phyloP scores from a whole-genome alignment of 2,888 invertebrate species.

The Habrosyne pyritoides region DNA sequence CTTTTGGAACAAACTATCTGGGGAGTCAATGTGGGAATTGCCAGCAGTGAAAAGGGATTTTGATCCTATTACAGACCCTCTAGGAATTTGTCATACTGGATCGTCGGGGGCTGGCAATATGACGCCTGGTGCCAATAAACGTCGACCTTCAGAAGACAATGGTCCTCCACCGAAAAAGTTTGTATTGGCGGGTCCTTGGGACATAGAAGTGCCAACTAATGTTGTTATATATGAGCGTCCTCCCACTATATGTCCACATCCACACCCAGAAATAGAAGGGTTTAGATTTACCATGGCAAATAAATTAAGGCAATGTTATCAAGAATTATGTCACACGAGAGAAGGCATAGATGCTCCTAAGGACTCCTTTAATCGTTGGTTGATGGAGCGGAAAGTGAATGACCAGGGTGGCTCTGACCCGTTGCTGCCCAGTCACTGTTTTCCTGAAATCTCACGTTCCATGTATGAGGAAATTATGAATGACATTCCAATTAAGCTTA shows the following conservation, averaged over 20 bases:
- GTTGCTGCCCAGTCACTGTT: conserved; percentile 94
- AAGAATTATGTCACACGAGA: conserved; percentile 96
- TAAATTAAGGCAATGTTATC: conserved; percentile 95
- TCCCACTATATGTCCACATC: conserved; percentile 93
- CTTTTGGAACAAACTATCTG: conserved; percentile 97
- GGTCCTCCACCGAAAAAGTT: conserved; percentile 93
- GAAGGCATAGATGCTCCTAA: conserved; percentile 97
- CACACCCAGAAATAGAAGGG: conserved; percentile 97
- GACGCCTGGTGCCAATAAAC: conserved; percentile 85
- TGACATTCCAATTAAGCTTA: conserved; percentile 97
- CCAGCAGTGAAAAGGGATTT: conserved; percentile 92
- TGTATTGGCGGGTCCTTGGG: conserved; percentile 96
- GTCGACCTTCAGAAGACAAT: conserved; percentile 91
- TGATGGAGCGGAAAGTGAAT: conserved; percentile 96
- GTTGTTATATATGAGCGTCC: conserved; percentile 94
- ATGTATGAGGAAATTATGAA: conserved; percentile 99
- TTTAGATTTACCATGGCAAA: conserved; percentile 91
- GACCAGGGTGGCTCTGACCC: conserved; percentile 95
- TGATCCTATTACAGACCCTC: conserved; percentile 96
- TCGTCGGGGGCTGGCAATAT: conserved; percentile 74
- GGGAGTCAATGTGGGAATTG: conserved; percentile 98
- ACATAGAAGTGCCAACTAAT: conserved; percentile 96
- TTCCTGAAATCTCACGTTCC: conserved; percentile 95
- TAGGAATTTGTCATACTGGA: conserved; percentile 88
- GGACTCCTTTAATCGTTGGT: conserved; percentile 98